These are phyloP conservation scores for Hemithea aestivaria DNA, from an alignment of 2,888 invertebrate species.

Conservation along the genomic window DNA sequence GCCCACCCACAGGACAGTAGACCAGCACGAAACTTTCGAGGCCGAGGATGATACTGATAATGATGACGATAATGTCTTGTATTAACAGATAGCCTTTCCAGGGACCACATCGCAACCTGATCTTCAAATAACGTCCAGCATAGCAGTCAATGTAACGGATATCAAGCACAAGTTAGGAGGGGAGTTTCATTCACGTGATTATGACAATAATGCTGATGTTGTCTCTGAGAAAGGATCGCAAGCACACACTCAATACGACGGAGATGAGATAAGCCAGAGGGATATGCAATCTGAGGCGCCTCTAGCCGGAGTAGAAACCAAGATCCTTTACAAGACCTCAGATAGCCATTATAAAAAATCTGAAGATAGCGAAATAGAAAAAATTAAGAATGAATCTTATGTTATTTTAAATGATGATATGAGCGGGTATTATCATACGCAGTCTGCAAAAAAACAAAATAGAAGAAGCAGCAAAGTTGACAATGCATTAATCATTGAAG, in stretches of 20 bases:
- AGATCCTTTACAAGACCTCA: slow-evolving; percentile 46
- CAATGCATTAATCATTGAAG: slow-evolving; percentile 20
- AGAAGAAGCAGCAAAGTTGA: slow-evolving; percentile 37
- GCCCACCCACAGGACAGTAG: no score
- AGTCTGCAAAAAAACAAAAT: slow-evolving; percentile 26
- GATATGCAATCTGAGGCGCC: slow-evolving; percentile 27
- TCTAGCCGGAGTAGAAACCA: slow-evolving; percentile 36
- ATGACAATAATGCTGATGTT: slow-evolving; percentile 29
- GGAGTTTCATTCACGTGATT: slow-evolving; percentile 33
- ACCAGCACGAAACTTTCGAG: no score
- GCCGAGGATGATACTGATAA: no score
- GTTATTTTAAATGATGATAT: slow-evolving; percentile 7
- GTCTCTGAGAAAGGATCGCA: slow-evolving; percentile 24
- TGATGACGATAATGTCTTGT: no score
- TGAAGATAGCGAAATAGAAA: slow-evolving; percentile 35
- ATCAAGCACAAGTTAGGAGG: slow-evolving; percentile 56
- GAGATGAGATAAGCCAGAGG: slow-evolving; percentile 29
- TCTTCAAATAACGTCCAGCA: slow-evolving; percentile 58
- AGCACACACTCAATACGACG: no score
- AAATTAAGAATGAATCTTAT: slow-evolving; percentile 15
- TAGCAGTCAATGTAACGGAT: slow-evolving; percentile 56
- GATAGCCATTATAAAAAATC: slow-evolving; percentile 36
- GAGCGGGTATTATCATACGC: slow-evolving; percentile 3
- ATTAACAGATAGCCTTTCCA: no score
- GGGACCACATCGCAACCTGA: slow-evolving; percentile 57